Conservation (phyloP, 2,888 invertebrate genomes). For the Macrophya annulata region DNA sequence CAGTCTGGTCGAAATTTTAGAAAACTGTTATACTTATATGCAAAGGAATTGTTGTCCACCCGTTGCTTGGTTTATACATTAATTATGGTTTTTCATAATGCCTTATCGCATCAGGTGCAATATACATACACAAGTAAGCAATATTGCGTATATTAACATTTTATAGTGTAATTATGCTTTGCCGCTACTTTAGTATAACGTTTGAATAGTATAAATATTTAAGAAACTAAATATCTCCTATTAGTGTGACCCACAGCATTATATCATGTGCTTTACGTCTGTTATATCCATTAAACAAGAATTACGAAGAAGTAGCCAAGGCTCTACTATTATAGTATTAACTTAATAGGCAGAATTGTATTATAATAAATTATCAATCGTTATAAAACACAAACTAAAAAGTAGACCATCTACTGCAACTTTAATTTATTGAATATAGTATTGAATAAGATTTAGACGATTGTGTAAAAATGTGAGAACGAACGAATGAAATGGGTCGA, state of each 20-base stretch:
- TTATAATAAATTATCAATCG: slow-evolving; percentile 48
- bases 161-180: slow-evolving; percentile 41
- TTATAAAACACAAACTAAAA: slow-evolving; percentile 50
- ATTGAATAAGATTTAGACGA: slow-evolving; percentile 42
- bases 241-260: slow-evolving; percentile 52
- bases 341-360: slow-evolving; percentile 51
- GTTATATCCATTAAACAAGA: slow-evolving; percentile 51
- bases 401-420: slow-evolving; percentile 47
- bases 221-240: slow-evolving; percentile 47
- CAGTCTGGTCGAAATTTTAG: background rate
- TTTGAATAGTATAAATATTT: slow-evolving; percentile 46
- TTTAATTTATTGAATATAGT: slow-evolving; percentile 38
- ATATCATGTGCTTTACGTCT: slow-evolving; percentile 54
- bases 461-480: slow-evolving; percentile 51
- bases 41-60: slow-evolving; percentile 44
- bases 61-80: slow-evolving; percentile 14
- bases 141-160: slow-evolving; percentile 38
- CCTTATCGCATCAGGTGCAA: slow-evolving; percentile 46
- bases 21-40: slow-evolving; percentile 32
- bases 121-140: slow-evolving; percentile 47
- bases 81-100: slow-evolving; percentile 35
- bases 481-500: slow-evolving; percentile 48
- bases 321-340: slow-evolving; percentile 54
- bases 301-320: slow-evolving; percentile 51
- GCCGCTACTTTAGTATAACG: slow-evolving; percentile 49